Percentiles rank a stretch among this genome's conserved stretches.
Conservation (phyloP, 2,797 vertebrate species). For the Erethizon dorsatum region DNA sequence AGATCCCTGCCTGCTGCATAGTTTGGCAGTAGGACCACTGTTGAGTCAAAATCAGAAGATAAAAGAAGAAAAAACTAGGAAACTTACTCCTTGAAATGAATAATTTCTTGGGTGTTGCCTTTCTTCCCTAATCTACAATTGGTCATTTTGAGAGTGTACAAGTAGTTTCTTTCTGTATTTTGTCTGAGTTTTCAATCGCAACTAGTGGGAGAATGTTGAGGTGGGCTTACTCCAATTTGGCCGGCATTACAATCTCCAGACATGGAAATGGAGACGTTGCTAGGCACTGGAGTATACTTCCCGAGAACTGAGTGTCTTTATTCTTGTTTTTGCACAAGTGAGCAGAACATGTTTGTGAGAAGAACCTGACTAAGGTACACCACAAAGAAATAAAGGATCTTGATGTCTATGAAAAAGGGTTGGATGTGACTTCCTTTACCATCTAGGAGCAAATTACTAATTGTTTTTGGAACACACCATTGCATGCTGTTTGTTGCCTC, state of each 20-base stretch:
- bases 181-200: background rate
- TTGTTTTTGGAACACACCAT: background rate
- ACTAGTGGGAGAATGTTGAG: background rate
- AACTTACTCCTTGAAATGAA: background rate
- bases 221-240: background rate
- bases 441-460: background rate
- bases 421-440: background rate
- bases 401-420: background rate
- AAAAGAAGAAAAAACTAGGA: background rate
- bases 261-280: background rate
- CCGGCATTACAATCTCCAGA: background rate
- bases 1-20: background rate
- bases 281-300: background rate
- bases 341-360: background rate
- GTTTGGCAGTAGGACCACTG: background rate
- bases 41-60: background rate
- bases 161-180: background rate
- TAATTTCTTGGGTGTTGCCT: background rate
- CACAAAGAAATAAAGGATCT: background rate
- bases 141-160: background rate
- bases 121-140: background rate
- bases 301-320: background rate
- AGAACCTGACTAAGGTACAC: background rate
- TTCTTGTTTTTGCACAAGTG: background rate
- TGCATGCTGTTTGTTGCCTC: background rate